These are phyloP conservation scores for Merodon equestris DNA, from an alignment of 2,888 invertebrate genomes.

Conservation along the genomic window DNA sequence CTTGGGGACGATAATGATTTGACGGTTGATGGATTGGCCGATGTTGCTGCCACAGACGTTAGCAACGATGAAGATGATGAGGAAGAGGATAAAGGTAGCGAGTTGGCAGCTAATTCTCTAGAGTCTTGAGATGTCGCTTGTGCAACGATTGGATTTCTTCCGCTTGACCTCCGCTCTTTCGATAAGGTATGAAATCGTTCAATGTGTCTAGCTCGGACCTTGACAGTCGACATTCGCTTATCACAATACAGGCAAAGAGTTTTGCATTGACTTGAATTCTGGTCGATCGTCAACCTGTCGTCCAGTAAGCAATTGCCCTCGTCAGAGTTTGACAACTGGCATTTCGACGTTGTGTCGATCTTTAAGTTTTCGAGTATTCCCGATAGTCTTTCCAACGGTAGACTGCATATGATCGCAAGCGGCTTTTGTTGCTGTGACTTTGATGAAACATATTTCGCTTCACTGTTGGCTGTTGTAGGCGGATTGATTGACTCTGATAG, in stretches of 20 bases:
- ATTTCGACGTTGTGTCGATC: constrained; percentile 47
- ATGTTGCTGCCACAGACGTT: constrained; percentile 51
- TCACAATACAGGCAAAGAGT: constrained; percentile 79
- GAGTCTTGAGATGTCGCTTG: constrained; percentile 57
- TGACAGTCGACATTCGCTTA: constrained; percentile 78
- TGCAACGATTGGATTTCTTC: constrained; percentile 72
- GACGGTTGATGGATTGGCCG: constrained; percentile 70
- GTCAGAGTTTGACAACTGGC: constrained; percentile 19
- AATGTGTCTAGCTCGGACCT: constrained; percentile 77
- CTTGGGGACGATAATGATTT: constrained; percentile 56
- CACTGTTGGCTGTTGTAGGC: constrained; percentile 28
- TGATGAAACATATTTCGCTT: constrained; percentile 27
- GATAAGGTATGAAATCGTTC: constrained; percentile 77
- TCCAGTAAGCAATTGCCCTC: constrained; percentile 33
- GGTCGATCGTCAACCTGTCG: constrained; percentile 41
- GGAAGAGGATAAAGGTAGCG: constrained; percentile 48
- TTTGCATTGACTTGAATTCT: constrained; percentile 69
- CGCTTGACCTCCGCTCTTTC: constrained; percentile 77
- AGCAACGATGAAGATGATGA: constrained; percentile 50
- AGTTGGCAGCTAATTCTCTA: constrained; percentile 51
- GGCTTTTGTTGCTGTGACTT: constrained; percentile 53
- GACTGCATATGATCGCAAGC: constrained; percentile 74
- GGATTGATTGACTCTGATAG: constrained; percentile 16
- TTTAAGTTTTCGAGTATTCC: constrained; percentile 75
- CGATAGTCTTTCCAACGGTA: constrained; percentile 76